Base-by-base conservation (phyloP, 1,140 invertebrate species). In the Apocrypta bakeri region DNA sequence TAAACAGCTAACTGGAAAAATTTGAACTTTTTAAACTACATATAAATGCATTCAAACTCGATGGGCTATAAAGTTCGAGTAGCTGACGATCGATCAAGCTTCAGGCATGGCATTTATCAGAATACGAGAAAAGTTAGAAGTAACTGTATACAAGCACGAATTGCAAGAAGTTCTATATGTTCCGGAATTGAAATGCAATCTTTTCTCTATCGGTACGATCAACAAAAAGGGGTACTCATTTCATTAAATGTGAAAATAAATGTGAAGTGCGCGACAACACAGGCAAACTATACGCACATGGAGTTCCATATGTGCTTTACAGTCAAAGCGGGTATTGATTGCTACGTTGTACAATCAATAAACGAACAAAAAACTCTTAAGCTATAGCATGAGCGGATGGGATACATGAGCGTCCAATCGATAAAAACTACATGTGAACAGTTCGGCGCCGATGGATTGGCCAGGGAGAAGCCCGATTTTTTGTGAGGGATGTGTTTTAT, bases 161-260 rank as follows among this genome's bases (percentile, higher is more conserved):
- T 61, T 61, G 56, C 56, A 61, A 61, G 17, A 61, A 8, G 82
- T 84, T 3, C 73, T 80, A 9, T 80, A 68, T 29, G 68, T 80
- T 8, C 83, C 78, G 2, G 73, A 76, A 27, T 66, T 84, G 17
- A 71, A 68, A n/a, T 42, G 79, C 33, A 81, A 84, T 63, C 63
- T 81, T 40, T 64, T 84, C 24, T 84, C 83, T 40, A 66, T 77
- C 7, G 73, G 73, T 63, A 31, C 78, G 27, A 61, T 81, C 24
- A 72, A 37, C 14, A 24, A 68, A n/a, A 76, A 68, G 27, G 61
- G 64, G 11, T 82, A 64, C 9, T 73, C 61, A 24, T 75, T 75
- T 76, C 25, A 72, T 31, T 71, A 31, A 21, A 17, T 31, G 25
- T 14, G 25, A 48, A 74, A 12, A 48, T 33, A 24, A 61, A 7